Percentiles rank a stretch among this genome's conserved stretches.
phyloP scores from a whole-genome alignment of 2,888 invertebrate species.

The Xylophagus ater region DNA sequence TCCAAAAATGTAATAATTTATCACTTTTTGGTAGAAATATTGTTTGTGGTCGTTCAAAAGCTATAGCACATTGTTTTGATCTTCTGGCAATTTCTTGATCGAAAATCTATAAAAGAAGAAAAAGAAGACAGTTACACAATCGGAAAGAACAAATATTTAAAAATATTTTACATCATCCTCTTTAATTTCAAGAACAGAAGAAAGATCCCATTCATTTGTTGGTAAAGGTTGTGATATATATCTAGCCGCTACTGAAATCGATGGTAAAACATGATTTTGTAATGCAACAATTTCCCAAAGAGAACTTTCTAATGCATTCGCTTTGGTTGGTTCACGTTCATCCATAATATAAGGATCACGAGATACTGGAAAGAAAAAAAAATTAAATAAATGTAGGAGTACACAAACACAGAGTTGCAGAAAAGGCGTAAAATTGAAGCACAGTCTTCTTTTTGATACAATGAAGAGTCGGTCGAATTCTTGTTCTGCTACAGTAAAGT shows the following conservation, averaged over 20 bases:
- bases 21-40: constrained; percentile 51
- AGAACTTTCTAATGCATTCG: constrained; percentile 76
- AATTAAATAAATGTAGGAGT: too few relatives aligned
- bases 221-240: constrained; percentile 59
- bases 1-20: constrained; percentile 57
- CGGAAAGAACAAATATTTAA: constrained; percentile 2
- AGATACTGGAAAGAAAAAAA: constrained; percentile 20
- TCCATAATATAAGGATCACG: constrained; percentile 77
- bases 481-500: too few relatives aligned
- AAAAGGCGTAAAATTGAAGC: too few relatives aligned
- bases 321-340: constrained; percentile 65
- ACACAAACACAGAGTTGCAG: too few relatives aligned
- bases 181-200: constrained; percentile 51
- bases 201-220: constrained; percentile 56
- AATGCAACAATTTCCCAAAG: constrained; percentile 86
- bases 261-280: constrained; percentile 60
- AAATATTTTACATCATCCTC: constrained; percentile 45
- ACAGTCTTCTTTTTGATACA: too few relatives aligned
- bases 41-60: constrained; percentile 59
- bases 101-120: constrained; percentile 47
- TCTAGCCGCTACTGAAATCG: constrained; percentile 58
- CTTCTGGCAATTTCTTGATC: constrained; percentile 66
- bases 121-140: constrained; percentile 6
- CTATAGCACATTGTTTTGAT: constrained; percentile 61
- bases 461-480: too few relatives aligned